These are phyloP conservation scores for Tursiops truncatus DNA, from an alignment of 2,113 vertebrate genomes.

Conservation along the genomic window DNA sequence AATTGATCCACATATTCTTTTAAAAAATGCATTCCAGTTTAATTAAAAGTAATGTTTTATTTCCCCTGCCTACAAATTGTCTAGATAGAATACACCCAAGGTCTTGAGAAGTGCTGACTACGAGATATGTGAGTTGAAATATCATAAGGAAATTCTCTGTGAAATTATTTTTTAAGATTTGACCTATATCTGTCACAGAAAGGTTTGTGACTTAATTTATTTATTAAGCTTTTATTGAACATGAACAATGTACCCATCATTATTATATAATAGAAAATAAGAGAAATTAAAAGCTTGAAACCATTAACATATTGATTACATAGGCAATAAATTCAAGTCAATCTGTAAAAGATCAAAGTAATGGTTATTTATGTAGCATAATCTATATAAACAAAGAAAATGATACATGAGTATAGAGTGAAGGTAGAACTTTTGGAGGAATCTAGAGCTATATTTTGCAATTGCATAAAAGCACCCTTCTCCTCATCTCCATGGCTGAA, in stretches of 20 bases:
- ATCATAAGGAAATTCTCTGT: not conserved
- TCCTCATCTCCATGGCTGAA: not conserved
- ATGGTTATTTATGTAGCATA: not conserved
- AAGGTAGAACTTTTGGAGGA: not conserved
- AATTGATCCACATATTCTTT: not conserved
- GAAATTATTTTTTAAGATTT: constrained; percentile 4
- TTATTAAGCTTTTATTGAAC: constrained; percentile 20
- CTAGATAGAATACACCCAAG: not conserved
- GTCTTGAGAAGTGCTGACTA: not conserved
- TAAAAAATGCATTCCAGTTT: not conserved
- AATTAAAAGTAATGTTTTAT: not conserved
- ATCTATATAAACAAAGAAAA: not conserved
- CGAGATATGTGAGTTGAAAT: not conserved
- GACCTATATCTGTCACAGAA: not conserved
- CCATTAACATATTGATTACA: not conserved
- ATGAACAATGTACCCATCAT: not conserved
- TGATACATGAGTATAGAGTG: not conserved
- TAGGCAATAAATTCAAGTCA: not conserved
- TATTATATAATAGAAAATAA: not conserved
- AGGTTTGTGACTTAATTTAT: not conserved
- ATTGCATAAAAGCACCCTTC: not conserved
- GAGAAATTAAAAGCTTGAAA: not conserved
- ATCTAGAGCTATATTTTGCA: not conserved
- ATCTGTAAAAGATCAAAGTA: not conserved
- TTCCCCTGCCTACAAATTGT: not conserved